Evolutionary conservation across 2,888 invertebrate species (phyloP), one percentile per base, ranked within the genome.

Genomic region (Apamea epomidion): DNA sequence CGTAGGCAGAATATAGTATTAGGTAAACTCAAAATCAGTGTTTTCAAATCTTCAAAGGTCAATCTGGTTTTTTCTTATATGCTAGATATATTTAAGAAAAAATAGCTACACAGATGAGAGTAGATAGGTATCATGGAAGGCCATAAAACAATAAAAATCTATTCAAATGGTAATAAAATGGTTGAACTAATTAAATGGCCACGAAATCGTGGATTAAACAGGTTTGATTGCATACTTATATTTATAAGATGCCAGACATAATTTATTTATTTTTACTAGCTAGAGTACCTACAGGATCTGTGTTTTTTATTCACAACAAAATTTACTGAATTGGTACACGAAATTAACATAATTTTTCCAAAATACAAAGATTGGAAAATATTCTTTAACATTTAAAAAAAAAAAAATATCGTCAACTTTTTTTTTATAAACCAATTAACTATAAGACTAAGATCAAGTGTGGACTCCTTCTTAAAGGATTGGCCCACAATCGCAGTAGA

Each of bases 141-240:
- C 62, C 29, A 48, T 81, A 64, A 81, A 82, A 64, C 21, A 32
- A 82, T 82, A 82, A 71, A 32, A 51, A 16, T 67, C 10, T 12
- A 45, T 67, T 83, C 16, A 82, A 71, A 82, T 71, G 83, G 51
- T 54, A 8, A 60, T 82, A 83, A 82, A 82, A 78, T 29, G 16
- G 54, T 78, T 54, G 29, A 67, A 82, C 83, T 72, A 54, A 51
- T 45, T 48, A 32, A 65, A 68, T 21, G 42, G 6, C 32, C 70
- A 77, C 42, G 70, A 83, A 42, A 42, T 77, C 25, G 8, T 48
- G 48, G 7, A 25, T n/a, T n/a, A 32, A 51, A 51, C 37, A 2
- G 4, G 42, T 32, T 42, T 67, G 3, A 51, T 74, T 16, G 25
- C 10, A 21, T 58, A 58, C 54, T 10, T 58, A 25, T 51, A 51